These are phyloP conservation scores for Troilus luridus DNA, from an alignment of 2,888 invertebrate genomes.

Conservation along the genomic window DNA sequence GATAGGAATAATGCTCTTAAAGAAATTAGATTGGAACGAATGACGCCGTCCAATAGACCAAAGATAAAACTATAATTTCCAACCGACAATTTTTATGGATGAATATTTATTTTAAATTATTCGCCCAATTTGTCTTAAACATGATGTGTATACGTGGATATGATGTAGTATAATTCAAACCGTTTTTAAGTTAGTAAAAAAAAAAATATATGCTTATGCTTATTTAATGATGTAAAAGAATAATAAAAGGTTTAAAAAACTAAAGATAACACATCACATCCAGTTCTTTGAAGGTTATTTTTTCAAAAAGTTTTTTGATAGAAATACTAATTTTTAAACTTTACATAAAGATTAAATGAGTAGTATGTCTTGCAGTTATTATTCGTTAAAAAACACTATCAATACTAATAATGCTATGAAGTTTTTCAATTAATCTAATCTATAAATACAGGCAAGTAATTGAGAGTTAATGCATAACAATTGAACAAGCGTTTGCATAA, in stretches of 20 bases:
- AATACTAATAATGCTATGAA: neutral
- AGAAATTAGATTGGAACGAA: too few species aligned
- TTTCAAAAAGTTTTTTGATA: neutral
- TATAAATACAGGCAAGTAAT: neutral
- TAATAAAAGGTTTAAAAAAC: neutral
- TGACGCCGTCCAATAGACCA: too few species aligned
- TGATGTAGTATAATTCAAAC: neutral
- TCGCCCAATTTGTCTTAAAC: neutral
- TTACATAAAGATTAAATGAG: too few species aligned
- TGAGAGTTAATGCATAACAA: neutral
- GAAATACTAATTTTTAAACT: neutral
- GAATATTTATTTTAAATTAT: too few species aligned
- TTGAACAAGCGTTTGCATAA: neutral
- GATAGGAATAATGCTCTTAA: too few species aligned
- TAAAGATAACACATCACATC: neutral
- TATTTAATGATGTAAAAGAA: slow-evolving; percentile 5
- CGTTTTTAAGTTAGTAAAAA: neutral
- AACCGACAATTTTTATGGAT: too few species aligned
- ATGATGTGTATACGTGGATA: neutral
- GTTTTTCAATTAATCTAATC: neutral
- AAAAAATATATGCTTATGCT: neutral
- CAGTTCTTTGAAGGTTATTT: neutral
- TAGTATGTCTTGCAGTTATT: too few species aligned
- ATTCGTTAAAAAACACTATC: too few species aligned
- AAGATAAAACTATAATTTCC: too few species aligned